phyloP scores from a whole-genome alignment of 2,888 invertebrate species.

The Eupeodes latifasciatus region DNA sequence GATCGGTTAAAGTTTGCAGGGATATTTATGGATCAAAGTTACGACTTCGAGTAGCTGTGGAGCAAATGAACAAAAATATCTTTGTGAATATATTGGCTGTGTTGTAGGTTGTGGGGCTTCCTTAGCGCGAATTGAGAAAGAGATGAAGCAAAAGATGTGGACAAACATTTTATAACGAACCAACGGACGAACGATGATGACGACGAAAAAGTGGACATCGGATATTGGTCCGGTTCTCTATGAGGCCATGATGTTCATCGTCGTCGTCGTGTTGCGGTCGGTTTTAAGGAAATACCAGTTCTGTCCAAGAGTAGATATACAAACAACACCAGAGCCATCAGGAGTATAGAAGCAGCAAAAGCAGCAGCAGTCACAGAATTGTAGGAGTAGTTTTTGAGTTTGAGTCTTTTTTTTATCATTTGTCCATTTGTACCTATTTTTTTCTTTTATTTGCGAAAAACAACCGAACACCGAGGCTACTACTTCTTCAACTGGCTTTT shows the following conservation, averaged over 20 bases:
- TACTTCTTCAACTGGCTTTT: constrained; percentile 19
- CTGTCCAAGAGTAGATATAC: constrained; percentile 24
- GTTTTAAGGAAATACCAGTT: constrained; percentile 65
- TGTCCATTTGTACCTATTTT: constrained; percentile 25
- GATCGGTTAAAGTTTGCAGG: constrained; percentile 30
- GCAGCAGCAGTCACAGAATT: constrained; percentile 55
- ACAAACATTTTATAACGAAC: not conserved
- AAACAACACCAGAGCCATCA: not conserved
- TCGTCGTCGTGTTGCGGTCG: constrained; percentile 14
- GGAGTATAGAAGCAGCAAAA: not conserved
- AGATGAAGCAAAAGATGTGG: not conserved
- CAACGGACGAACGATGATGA: not conserved
- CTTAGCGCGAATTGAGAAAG: not conserved
- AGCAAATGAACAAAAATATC: constrained; percentile 28
- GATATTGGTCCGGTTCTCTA: constrained; percentile 72
- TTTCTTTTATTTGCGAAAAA: constrained; percentile 21
- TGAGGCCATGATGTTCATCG: constrained; percentile 36
- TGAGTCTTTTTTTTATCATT: constrained; percentile 20
- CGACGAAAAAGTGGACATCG: constrained; percentile 57
- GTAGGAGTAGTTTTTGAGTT: constrained; percentile 64
- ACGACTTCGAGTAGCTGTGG: not conserved
- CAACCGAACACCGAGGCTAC: constrained; percentile 34
- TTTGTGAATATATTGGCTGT: constrained; percentile 59
- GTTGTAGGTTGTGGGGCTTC: constrained; percentile 35
- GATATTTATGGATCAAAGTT: constrained; percentile 71